Evolutionary conservation across 2,888 invertebrate species (phyloP).

Genomic region (Lymantria dispar): DNA sequence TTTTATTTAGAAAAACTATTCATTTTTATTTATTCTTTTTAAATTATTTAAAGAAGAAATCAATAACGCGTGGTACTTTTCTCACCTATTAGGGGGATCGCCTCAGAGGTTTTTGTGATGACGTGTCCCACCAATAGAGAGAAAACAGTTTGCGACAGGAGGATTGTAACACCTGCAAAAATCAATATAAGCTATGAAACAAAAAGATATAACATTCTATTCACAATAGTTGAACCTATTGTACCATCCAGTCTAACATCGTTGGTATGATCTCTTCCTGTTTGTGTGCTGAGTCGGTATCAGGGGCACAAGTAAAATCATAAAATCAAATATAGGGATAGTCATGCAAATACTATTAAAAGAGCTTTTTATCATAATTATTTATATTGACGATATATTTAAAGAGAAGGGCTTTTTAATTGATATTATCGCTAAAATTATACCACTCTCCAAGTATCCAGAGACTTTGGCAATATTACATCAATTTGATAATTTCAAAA

Average conservation of each 20-base stretch:
- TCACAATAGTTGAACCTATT: slow-evolving; percentile 44
- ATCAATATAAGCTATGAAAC: slow-evolving; percentile 78
- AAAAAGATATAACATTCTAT: slow-evolving; percentile 53
- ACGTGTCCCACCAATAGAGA: slow-evolving; percentile 99
- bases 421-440: slow-evolving; percentile 23
- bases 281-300: slow-evolving; percentile 77
- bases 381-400: slow-evolving; percentile 31
- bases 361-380: slow-evolving; percentile 44
- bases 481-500: slow-evolving; percentile 16
- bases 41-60: slow-evolving; percentile 30
- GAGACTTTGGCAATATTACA: slow-evolving; percentile 27
- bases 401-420: slow-evolving; percentile 30
- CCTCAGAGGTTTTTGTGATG: slow-evolving; percentile 99
- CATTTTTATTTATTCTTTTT: slow-evolving; percentile 37
- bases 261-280: slow-evolving; percentile 52
- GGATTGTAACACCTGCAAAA: slow-evolving; percentile 99
- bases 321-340: slow-evolving; percentile 69
- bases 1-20: slow-evolving; percentile 37
- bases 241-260: slow-evolving; percentile 45
- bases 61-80: slow-evolving; percentile 52
- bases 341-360: slow-evolving; percentile 68
- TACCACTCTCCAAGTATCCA: slow-evolving; percentile 79
- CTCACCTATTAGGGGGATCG: slow-evolving; percentile 98
- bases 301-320: slow-evolving; percentile 75
- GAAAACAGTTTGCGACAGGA: slow-evolving; percentile 99